These are phyloP conservation scores for Thymelicus sylvestris DNA, from an alignment of 2,888 invertebrate genomes.

Conservation along the genomic window DNA sequence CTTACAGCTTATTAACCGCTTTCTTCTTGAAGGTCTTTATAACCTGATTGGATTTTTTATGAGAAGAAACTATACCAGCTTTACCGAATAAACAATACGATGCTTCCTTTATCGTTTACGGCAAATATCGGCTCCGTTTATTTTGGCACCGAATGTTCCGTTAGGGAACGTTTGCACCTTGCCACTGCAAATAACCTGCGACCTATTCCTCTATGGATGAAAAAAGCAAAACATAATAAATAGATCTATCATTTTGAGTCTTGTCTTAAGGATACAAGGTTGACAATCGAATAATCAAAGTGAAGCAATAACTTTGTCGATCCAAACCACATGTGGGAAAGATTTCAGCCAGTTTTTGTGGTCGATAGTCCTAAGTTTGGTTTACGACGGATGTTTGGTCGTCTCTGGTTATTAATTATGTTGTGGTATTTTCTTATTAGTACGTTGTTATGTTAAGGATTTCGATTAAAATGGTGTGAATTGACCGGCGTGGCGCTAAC, in stretches of 20 bases:
- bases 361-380: constrained; percentile 62
- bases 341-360: constrained; percentile 72
- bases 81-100: constrained; percentile 61
- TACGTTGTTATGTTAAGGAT: constrained; percentile 49
- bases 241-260: constrained; percentile 13
- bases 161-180: constrained; percentile 76
- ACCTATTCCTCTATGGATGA: constrained; percentile 72
- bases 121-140: constrained; percentile 69
- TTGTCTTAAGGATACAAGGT: background rate
- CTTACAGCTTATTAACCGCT: background rate
- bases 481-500: constrained; percentile 42
- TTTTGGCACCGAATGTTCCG: constrained; percentile 74
- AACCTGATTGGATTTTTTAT: constrained; percentile 25
- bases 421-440: constrained; percentile 68
- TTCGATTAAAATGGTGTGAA: constrained; percentile 52
- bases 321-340: constrained; percentile 69
- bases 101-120: constrained; percentile 69
- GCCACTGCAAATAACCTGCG: constrained; percentile 82
- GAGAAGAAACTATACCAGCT: constrained; percentile 51
- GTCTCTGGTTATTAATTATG: constrained; percentile 73
- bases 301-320: constrained; percentile 42
- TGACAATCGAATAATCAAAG: background rate
- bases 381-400: constrained; percentile 76
- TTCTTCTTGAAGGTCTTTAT: constrained; percentile 5
- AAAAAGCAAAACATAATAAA: constrained; percentile 55